Conservation (phyloP, 2,888 invertebrate genomes). For the Rhaphigaster nebulosa region DNA sequence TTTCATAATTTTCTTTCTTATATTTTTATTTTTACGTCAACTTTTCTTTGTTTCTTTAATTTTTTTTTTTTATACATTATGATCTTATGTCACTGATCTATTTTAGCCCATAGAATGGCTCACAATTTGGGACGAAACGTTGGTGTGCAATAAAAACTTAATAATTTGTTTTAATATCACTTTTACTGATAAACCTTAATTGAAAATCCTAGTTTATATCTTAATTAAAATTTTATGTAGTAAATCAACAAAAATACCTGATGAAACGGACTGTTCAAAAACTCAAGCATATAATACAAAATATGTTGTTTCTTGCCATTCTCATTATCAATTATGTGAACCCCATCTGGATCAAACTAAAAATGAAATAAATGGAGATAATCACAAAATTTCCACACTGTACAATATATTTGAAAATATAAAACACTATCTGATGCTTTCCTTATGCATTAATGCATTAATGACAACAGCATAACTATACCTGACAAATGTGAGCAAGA, state of each 20-base stretch:
- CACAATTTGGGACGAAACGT: too few relatives aligned
- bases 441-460: not conserved
- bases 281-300: constrained; percentile 60
- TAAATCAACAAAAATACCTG: constrained; percentile 61
- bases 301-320: constrained; percentile 13
- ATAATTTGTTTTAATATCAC: too few relatives aligned
- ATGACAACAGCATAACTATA: constrained; percentile 49
- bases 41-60: too few relatives aligned
- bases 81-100: too few relatives aligned
- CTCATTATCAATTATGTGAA: constrained; percentile 15
- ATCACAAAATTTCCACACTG: not conserved
- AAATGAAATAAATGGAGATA: constrained; percentile 40
- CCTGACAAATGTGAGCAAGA: constrained; percentile 69
- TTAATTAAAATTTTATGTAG: not conserved
- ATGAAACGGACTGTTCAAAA: constrained; percentile 65
- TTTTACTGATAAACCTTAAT: too few relatives aligned
- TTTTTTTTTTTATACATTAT: too few relatives aligned
- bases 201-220: too few relatives aligned
- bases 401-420: not conserved
- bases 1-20: too few relatives aligned
- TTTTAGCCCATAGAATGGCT: too few relatives aligned
- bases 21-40: too few relatives aligned
- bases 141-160: too few relatives aligned
- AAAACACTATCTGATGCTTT: not conserved
- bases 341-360: constrained; percentile 49